A percentile compares a stretch with the other conserved stretches of the same genome.
Evolutionary conservation across 2,797 vertebrate genomes (phyloP).

Genomic region (Emydoidea blandingii): DNA sequence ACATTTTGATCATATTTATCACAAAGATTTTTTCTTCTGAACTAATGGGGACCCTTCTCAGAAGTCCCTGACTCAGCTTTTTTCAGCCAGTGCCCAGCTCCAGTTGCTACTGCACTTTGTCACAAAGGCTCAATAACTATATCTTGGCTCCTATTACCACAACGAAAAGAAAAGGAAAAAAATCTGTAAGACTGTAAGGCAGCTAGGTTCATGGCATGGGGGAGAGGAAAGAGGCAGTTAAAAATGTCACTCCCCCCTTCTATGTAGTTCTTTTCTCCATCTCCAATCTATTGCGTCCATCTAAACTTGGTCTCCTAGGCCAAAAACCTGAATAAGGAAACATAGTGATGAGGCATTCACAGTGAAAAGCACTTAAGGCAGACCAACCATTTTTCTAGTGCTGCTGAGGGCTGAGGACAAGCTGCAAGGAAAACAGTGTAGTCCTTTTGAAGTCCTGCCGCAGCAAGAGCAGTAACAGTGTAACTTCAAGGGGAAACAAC

Average conservation of each 20-base stretch:
- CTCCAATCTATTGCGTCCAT: background rate
- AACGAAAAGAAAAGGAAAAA: background rate
- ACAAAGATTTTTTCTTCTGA: background rate
- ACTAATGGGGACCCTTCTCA: background rate
- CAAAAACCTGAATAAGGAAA: background rate
- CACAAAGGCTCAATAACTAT: background rate
- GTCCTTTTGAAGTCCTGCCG: background rate
- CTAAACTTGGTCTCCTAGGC: background rate
- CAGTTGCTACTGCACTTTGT: background rate
- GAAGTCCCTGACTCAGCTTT: background rate
- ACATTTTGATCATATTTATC: background rate
- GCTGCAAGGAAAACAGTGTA: background rate
- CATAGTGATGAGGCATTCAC: background rate
- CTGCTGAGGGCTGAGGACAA: background rate
- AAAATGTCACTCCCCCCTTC: background rate
- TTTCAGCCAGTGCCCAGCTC: background rate
- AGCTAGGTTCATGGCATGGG: rapidly evolving
- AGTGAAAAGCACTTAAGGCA: background rate
- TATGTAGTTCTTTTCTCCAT: background rate
- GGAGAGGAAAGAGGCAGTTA: background rate
- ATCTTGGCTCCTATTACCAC: background rate
- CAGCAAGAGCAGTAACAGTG: background rate
- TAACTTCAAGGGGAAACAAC: background rate
- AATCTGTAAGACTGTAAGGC: background rate
- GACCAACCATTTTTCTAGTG: rapidly evolving